Conservation (phyloP, 2,888 invertebrate genomes). For the Himalopsyche japonica region DNA sequence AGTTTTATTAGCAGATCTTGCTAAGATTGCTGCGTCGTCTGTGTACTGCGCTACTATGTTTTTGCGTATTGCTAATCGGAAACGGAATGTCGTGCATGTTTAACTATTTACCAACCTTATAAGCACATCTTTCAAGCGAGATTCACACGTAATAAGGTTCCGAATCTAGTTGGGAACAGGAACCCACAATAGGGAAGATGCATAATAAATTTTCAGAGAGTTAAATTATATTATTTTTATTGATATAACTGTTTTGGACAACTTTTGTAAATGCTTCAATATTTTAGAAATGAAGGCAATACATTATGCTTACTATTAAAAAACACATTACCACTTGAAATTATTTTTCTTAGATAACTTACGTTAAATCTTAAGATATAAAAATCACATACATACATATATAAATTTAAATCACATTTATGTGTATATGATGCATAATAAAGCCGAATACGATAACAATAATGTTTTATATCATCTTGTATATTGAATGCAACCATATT, state of each 20-base stretch:
- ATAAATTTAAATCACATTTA: neutral
- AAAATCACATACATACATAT: slow-evolving; percentile 1
- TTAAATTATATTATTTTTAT: neutral
- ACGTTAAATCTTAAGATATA: neutral
- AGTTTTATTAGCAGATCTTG: too few relatives aligned
- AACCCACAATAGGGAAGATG: neutral
- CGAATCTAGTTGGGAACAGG: neutral
- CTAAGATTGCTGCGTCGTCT: too few relatives aligned
- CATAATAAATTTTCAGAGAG: neutral
- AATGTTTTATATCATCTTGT: neutral
- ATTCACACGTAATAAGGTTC: too few relatives aligned
- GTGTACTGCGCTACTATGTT: too few relatives aligned
- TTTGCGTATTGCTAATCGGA: too few relatives aligned
- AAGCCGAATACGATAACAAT: neutral
- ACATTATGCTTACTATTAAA: neutral
- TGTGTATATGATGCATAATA: neutral
- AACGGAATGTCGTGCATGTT: too few relatives aligned
- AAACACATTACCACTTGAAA: neutral
- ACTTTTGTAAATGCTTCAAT: neutral
- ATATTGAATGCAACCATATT: neutral
- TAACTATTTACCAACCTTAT: too few relatives aligned
- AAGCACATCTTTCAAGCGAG: too few relatives aligned
- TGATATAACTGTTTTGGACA: neutral
- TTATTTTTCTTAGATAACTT: neutral
- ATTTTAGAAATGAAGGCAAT: neutral